Conservation (phyloP, 2,888 invertebrate species). For the Harpalus rubripes region DNA sequence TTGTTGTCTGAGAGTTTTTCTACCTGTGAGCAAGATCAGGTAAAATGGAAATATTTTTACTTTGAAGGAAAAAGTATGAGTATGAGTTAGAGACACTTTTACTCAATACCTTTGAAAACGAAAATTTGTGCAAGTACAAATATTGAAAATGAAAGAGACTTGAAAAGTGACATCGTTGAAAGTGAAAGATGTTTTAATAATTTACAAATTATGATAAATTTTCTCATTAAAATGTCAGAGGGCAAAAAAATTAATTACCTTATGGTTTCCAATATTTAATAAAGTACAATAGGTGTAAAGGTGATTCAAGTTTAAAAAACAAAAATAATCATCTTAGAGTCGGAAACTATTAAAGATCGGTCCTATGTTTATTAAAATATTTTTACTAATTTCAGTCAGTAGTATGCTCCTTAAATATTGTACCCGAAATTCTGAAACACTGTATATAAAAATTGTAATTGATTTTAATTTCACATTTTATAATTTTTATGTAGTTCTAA, state of each 20-base stretch:
- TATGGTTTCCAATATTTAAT: too few species aligned
- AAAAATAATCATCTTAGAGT: too few species aligned
- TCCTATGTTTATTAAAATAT: too few species aligned
- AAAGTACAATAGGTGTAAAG: too few species aligned
- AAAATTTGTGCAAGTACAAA: slow-evolving; percentile 32
- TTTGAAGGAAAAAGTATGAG: slow-evolving; percentile 16
- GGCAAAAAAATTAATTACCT: not conserved
- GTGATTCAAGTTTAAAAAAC: too few species aligned
- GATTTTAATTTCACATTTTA: too few species aligned
- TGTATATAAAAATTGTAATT: too few species aligned
- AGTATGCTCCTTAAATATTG: too few species aligned
- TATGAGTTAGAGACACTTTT: slow-evolving; percentile 34
- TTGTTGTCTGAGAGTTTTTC: slow-evolving; percentile 4
- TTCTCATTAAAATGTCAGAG: not conserved
- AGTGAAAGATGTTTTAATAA: not conserved
- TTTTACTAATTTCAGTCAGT: too few species aligned
- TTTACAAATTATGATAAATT: not conserved
- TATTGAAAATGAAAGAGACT: slow-evolving; percentile 14
- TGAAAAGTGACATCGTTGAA: slow-evolving; percentile 13
- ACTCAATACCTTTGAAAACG: slow-evolving; percentile 25
- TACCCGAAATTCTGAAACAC: too few species aligned
- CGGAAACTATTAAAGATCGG: too few species aligned
- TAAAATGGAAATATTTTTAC: slow-evolving; percentile 32
- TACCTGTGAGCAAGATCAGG: slow-evolving; percentile 34
- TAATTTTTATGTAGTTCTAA: too few species aligned